These are phyloP conservation scores for Ptychobarbus kaznakovi DNA, from an alignment of 2,797 vertebrate genomes.

Conservation along the genomic window DNA sequence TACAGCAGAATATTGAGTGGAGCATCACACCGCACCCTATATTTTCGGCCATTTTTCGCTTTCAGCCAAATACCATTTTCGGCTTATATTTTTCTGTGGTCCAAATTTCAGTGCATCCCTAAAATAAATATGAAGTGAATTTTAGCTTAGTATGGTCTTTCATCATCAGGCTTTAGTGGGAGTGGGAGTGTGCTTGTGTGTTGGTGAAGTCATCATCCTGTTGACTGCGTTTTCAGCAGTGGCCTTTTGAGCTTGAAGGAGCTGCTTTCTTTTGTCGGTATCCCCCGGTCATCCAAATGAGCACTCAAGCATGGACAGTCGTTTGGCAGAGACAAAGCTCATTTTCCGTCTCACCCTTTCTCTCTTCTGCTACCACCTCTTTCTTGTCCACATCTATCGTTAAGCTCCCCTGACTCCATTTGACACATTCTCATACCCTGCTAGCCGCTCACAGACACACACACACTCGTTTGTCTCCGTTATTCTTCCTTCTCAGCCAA, in stretches of 20 bases:
- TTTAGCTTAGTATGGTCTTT: neutral
- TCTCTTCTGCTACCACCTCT: constrained; percentile 23
- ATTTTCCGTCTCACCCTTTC: constrained; percentile 6
- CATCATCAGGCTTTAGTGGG: neutral
- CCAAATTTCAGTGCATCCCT: neutral
- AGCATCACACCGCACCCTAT: neutral
- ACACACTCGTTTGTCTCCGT: constrained; percentile 17
- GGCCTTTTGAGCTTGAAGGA: constrained; percentile 35
- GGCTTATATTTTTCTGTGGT: neutral
- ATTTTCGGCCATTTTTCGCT: neutral
- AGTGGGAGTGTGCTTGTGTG: neutral
- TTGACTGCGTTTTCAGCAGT: constrained; percentile 3
- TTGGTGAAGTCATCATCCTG: constrained; percentile 25
- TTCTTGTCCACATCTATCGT: constrained; percentile 29
- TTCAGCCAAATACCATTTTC: neutral
- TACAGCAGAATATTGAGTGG: neutral
- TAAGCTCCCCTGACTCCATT: constrained; percentile 31
- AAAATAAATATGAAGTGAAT: neutral
- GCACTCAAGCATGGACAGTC: constrained; percentile 62
- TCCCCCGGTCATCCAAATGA: constrained; percentile 61
- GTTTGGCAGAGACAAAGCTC: constrained; percentile 54
- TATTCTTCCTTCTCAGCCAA: neutral
- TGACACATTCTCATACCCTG: constrained; percentile 25
- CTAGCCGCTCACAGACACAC: neutral
- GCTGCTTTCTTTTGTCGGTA: constrained; percentile 33